Evolutionary conservation across 2,113 vertebrate species (phyloP), one percentile per base, ranked within the genome.

Genomic region (Capra hircus): DNA sequence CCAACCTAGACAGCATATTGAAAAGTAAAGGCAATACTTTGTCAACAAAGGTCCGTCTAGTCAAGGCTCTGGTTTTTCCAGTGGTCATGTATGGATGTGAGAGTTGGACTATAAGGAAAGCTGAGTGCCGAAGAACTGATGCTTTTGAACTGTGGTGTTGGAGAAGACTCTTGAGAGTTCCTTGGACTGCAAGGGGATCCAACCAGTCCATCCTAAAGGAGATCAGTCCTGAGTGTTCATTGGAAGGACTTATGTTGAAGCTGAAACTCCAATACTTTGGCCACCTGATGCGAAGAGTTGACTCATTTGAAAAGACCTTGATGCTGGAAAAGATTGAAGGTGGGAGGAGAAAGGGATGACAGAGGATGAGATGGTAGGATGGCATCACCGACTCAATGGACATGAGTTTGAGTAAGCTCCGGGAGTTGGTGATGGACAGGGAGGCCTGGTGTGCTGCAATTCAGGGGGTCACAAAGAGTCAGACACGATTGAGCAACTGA

Each of bases 251-350:
- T 0, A 67, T 21, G 17, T 21, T 67, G 8, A 21, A 67, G 64
- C 64, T 36, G 64, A 67, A 36, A 21, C n/a, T 67, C 17, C 64
- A 36, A 5, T 67, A 36, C 64, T 36, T 67, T 21, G n/a, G n/a
- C 33, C n/a, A 67, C 17, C 33, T 67, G 33, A 67, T 21, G 17
- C 0, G 0, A 67, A 36, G 33, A 36, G 33, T 0, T 5, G 16
- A 67, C 64, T 67, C 64, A 67, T 36, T 36, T 19, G 64, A 71
- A 71, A 71, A 71, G 17, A 21, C 17, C n/a, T 19, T 36, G n/a
- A 36, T 71, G n/a, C 9, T 71, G 64, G 17, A n/a, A 36, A 71
- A 36, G 64, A 71, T 36, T 71, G 64, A 71, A 36, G 17, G 17
- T 1, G 9, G 64, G 64, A 36, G 17, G 64, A 21, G 17, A 71